Evolutionary conservation across 2,113 vertebrate species (phyloP), one percentile per base, ranked within the genome.

Genomic region (Nematolebias whitei): DNA sequence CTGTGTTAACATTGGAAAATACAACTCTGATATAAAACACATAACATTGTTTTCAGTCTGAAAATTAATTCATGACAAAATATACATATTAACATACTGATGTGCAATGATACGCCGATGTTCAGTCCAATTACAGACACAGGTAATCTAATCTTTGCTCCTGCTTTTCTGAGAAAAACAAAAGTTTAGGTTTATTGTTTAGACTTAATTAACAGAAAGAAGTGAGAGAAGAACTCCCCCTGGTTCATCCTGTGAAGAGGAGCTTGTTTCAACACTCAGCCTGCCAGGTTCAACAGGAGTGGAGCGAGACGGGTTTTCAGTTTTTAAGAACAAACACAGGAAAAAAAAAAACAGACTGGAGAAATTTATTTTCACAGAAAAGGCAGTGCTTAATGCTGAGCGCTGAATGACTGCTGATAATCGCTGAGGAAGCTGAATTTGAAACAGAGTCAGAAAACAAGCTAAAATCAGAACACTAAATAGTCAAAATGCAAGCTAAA

Each of bases 41-140:
- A 90, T 86, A 85, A 39, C 74, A 85, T 83, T 82, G 59, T 64
- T 68, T 68, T 52, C 38, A 50, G 60, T 58, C 78, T 82, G 88
- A 87, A 90, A 86, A 87, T 88, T 71, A 88, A 87, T 77, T 76
- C 38, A 49, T 54, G 65, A 68, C 63, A 38, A 70, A 80, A 69
- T 74, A 35, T 10, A 12, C 0, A 16, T 48, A 43, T 40, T 35
- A 69, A 43, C 51, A 47, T 53, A 51, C 20, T 8, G 38, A 20
- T 20, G 19, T 49, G 39, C 50, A 23, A 56, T 35, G 51, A 26
- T 2, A 38, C 26, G 63, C 58, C 43, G 14, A n/a, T 41, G 4
- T 0, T n/a, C 26, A 59, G 29, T 47, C 69, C 16, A 68, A 18
- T 41, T 53, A 52, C 48, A 71, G 13, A 3, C 20, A 62, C 9